Conservation (phyloP, 2,888 invertebrate genomes). For the Tipula vernalis region DNA sequence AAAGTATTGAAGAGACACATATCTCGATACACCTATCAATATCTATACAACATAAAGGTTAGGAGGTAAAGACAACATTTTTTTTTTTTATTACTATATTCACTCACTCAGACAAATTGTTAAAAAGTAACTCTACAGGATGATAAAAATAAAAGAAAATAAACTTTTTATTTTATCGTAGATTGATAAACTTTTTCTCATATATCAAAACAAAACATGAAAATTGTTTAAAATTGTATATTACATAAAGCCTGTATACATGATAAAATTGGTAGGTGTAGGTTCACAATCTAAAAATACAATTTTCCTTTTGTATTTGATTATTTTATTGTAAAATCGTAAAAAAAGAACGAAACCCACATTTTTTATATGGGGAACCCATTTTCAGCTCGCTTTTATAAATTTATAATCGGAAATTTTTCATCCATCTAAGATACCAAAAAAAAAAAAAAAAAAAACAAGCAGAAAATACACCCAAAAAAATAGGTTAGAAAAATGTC, state of each 20-base stretch:
- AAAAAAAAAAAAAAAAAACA: neutral
- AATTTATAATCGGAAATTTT: neutral
- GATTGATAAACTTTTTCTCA: neutral
- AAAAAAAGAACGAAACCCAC: neutral
- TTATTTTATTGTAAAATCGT: neutral
- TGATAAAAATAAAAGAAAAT: neutral
- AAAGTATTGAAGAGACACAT: neutral
- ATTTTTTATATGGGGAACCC: neutral
- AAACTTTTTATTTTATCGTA: neutral
- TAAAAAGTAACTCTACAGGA: neutral
- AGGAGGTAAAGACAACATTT: neutral
- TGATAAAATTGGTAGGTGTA: neutral
- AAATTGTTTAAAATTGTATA: neutral
- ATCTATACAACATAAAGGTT: neutral
- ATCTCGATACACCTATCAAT: neutral
- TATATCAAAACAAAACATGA: neutral
- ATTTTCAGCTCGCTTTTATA: neutral
- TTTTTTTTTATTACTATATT: neutral
- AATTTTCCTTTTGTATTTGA: neutral
- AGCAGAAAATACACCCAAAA: neutral
- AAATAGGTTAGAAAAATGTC: neutral
- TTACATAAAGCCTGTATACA: neutral
- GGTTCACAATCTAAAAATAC: neutral
- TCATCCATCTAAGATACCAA: neutral
- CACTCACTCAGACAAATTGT: neutral